Base-by-base conservation (phyloP, 2,888 invertebrate genomes). In the Morpho achilles region DNA sequence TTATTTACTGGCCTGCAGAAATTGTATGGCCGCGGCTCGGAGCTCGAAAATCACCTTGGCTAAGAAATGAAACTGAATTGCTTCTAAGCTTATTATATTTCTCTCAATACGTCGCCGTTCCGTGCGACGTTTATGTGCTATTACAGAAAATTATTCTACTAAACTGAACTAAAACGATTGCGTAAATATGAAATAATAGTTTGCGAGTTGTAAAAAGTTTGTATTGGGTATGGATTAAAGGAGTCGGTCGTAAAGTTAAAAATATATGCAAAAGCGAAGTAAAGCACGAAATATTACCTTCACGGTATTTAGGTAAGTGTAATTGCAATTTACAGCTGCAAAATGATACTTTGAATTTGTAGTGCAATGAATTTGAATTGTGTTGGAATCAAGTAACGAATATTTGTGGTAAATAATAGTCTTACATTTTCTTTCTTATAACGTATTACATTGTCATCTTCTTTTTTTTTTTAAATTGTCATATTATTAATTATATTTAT, bases 81-180 rank as follows among this genome's bases (percentile, higher is more conserved):
- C 71, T 70, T 66, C 72, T 71, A 75, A 79, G 77, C 76, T 79
- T 82, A 77, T 79, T 80, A 79, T 77, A 79, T 78, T 76, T 73
- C 72, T 69, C 71, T 73, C 70, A 77, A 75, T 80, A 76, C 75
- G 72, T 77, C 71, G 69, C 69, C 71, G 67, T 77, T 80, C 71
- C 74, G 70, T 66, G 64, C 63, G 72, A 78, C 77, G 70, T 79
- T 80, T 77, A 79, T 73, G 74, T 67, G 69, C 72, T 68, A 71
- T 77, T 73, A 73, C 69, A 70, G 66, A 67, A 69, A 79, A 74
- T 76, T 75, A 77, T 76, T 71, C 69, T 63, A 60, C 65, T 65
- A 65, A 66, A 65, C 63, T 58, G 61, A 59, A 64, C 59, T 62
- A 61, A 59, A 64, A 66, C 61, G 63, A 63, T 65, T 65, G 63